Base-by-base conservation (phyloP, 2,113 vertebrate species). In the Myanophis thanlyinensis region DNA sequence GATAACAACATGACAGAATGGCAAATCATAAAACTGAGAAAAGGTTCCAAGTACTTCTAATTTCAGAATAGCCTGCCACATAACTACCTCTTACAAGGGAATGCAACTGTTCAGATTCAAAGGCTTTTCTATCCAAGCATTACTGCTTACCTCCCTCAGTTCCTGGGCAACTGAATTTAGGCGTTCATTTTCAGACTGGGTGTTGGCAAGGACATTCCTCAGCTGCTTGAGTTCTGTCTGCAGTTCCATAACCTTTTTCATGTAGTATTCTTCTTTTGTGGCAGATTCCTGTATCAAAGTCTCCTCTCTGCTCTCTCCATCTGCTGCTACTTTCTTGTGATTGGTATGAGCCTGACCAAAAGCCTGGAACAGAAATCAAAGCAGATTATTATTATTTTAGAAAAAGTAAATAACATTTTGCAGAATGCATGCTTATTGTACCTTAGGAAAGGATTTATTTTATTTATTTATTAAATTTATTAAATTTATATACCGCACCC, bases 241-340 rank as follows among this genome's bases (percentile, higher is more conserved):
- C 93, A 99, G 94, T 94, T 99, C 99, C 62, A 99, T 98, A 91
- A 99, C 98, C 94, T 98, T 99, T 96, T 98, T 98, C 97, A 99
- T 98, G 35, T 99, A 99, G 91, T 98, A 98, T 53, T 99, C 99
- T 96, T 99, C 99, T 96, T 99, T 99, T 94, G 99, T 99, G 93
- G 99, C 99, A 0, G 99, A 99, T 96, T 99, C 99, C 96, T 99
- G 97, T 93, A 99, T 99, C 94, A 99, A 97, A 5, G 98, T 99
- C 96, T 99, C 99, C 93, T 99, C 99, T 73, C 99, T 98, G 97
- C 98, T 99, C 95, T 99, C 99, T 5, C 99, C 99, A 13, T 99
- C 99, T 4, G 98, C 99, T 5, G 99, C 99, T 92, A 99, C 99
- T 95, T 99, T 99, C 97, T 98, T 99, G 96, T 99, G 99, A 97